Conservation (phyloP, 2,888 invertebrate genomes). For the Megaustenia siamemsis region DNA sequence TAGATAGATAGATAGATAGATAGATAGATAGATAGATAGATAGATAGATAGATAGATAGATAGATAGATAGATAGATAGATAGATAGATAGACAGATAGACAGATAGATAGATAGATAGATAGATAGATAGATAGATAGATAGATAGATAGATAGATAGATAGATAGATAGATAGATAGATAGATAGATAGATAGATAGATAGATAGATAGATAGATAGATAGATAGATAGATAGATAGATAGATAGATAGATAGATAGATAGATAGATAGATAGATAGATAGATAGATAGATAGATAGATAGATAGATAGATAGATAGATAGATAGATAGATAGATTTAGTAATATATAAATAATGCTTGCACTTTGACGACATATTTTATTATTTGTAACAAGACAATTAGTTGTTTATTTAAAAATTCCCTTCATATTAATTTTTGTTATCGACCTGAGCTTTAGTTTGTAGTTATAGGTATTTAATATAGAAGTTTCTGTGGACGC, state of each 20-base stretch:
- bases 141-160: neutral
- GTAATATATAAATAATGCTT: too few relatives aligned
- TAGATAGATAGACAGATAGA: too few relatives aligned
- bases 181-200: neutral
- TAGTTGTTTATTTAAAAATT: neutral
- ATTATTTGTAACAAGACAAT: too few relatives aligned
- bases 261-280: neutral
- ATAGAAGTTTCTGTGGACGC: too few relatives aligned
- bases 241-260: neutral
- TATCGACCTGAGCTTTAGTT: neutral
- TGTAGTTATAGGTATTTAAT: too few relatives aligned
- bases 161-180: too few relatives aligned
- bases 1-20: too few relatives aligned
- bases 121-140: slow-evolving; percentile 9
- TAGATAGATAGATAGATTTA: too few relatives aligned
- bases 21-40: neutral
- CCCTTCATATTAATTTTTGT: neutral
- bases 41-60: neutral
- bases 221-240: too few relatives aligned
- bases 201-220: too few relatives aligned
- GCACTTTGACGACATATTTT: too few relatives aligned
- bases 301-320: neutral
- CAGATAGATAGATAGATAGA: too few relatives aligned
- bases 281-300: neutral
- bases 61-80: neutral